Conservation (phyloP, 1,140 invertebrate genomes). For the Brachionus rubens region DNA sequence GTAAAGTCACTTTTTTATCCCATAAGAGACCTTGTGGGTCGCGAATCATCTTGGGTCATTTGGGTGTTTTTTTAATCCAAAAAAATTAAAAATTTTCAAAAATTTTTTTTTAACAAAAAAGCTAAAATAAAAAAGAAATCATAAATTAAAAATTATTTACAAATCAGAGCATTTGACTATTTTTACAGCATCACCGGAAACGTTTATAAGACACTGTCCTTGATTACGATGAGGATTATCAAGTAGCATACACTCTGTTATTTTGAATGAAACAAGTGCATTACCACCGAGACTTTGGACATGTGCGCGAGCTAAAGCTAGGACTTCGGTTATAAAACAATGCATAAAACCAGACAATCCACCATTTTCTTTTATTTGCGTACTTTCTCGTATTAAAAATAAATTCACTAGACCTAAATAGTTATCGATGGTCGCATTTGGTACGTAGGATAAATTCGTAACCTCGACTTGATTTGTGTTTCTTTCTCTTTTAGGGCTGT, state of each 20-base stretch:
- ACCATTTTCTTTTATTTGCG: slow-evolving; percentile 78
- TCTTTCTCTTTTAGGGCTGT: slow-evolving; percentile 63
- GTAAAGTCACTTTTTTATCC: too few relatives aligned
- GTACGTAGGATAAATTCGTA: slow-evolving; percentile 76
- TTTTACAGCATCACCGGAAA: slow-evolving; percentile 82
- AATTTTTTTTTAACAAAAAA: background rate
- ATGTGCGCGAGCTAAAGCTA: slow-evolving; percentile 85
- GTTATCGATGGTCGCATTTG: slow-evolving; percentile 74
- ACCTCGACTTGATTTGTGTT: slow-evolving; percentile 73
- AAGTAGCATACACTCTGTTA: slow-evolving; percentile 81
- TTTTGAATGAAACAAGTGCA: slow-evolving; percentile 86
- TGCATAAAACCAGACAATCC: slow-evolving; percentile 88
- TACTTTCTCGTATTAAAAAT: slow-evolving; percentile 90
- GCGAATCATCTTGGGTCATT: too few relatives aligned
- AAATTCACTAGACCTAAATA: slow-evolving; percentile 90
- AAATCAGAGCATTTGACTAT: background rate
- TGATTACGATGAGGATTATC: slow-evolving; percentile 94
- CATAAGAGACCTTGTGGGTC: too few relatives aligned
- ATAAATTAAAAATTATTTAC: slow-evolving; percentile 32
- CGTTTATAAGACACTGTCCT: slow-evolving; percentile 87
- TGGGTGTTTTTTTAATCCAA: too few relatives aligned
- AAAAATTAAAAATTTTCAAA: too few relatives aligned
- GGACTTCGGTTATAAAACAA: slow-evolving; percentile 81
- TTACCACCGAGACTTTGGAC: slow-evolving; percentile 89
- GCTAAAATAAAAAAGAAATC: background rate